Evolutionary conservation across 2,888 invertebrate species (phyloP).

Genomic region (Metacarcinus magister): DNA sequence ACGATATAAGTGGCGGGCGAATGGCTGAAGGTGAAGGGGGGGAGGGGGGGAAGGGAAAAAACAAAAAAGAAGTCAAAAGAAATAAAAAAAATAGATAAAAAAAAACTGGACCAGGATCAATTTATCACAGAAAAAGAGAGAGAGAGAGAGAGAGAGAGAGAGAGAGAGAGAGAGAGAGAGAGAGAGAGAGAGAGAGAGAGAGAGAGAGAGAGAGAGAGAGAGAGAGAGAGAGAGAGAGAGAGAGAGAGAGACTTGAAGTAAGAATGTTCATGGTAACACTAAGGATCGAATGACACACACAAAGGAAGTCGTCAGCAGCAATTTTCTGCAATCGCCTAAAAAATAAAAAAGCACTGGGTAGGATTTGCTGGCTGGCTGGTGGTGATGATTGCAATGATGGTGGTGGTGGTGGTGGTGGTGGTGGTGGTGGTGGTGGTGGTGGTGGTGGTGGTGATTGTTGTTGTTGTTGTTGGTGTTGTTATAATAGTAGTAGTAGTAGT

Average conservation of each 20-base stretch:
- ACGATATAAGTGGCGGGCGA: too few species aligned
- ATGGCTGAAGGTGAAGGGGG: too few species aligned
- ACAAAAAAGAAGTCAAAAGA: too few species aligned
- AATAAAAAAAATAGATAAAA: too few species aligned
- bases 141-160: slow-evolving; percentile 2
- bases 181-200: not conserved
- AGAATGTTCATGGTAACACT: too few species aligned
- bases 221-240: not conserved
- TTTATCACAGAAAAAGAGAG: not conserved
- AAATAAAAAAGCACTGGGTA: not conserved
- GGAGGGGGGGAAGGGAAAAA: too few species aligned
- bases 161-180: not conserved
- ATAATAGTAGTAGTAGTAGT: not conserved
- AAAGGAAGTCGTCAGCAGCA: not conserved
- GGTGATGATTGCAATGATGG: not conserved
- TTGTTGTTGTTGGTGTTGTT: not conserved
- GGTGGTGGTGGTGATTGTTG: not conserved
- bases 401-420: slow-evolving; percentile 26
- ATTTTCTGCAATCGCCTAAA: not conserved
- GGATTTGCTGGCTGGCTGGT: not conserved
- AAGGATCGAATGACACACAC: not conserved
- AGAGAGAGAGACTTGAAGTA: not conserved
- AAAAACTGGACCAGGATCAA: too few species aligned
- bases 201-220: not conserved
- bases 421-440: not conserved